phyloP scores from a whole-genome alignment of 2,113 vertebrate genomes.

The Chaetura pelagica region DNA sequence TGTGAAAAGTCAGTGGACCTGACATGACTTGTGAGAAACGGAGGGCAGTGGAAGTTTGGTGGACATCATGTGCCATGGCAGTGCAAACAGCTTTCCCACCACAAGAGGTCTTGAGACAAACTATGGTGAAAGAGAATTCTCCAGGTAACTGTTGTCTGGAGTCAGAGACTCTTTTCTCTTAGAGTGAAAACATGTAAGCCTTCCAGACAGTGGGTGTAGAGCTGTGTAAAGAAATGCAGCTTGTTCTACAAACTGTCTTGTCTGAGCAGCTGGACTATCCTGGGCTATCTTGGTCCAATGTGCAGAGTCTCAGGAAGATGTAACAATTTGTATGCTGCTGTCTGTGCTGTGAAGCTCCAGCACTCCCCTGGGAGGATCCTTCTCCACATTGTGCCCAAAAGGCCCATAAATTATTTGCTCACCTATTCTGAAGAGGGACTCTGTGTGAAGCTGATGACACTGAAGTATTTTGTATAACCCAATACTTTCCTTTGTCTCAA shows the following conservation, averaged over 20 bases:
- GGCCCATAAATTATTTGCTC: slow-evolving; percentile 11
- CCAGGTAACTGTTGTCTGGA: not conserved
- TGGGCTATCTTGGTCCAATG: not conserved
- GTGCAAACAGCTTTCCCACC: not conserved
- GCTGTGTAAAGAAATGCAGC: not conserved
- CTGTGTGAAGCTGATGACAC: not conserved
- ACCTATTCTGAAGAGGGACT: not conserved
- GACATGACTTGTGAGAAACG: not conserved
- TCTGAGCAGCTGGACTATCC: not conserved
- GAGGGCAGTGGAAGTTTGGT: not conserved
- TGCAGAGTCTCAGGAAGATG: not conserved
- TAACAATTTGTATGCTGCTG: slow-evolving; percentile 19
- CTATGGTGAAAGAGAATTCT: not conserved
- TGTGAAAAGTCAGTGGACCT: not conserved
- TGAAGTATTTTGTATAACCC: not conserved
- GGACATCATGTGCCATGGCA: not conserved
- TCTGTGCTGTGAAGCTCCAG: not conserved
- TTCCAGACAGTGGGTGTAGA: not conserved
- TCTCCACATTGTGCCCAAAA: not conserved
- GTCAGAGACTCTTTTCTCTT: not conserved
- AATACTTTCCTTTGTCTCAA: not conserved
- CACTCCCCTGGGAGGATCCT: not conserved
- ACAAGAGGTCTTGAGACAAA: not conserved
- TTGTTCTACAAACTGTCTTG: not conserved
- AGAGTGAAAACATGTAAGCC: rapidly evolving